Base-by-base conservation (phyloP, 2,888 invertebrate species). In the Hypomecis punctinalis region DNA sequence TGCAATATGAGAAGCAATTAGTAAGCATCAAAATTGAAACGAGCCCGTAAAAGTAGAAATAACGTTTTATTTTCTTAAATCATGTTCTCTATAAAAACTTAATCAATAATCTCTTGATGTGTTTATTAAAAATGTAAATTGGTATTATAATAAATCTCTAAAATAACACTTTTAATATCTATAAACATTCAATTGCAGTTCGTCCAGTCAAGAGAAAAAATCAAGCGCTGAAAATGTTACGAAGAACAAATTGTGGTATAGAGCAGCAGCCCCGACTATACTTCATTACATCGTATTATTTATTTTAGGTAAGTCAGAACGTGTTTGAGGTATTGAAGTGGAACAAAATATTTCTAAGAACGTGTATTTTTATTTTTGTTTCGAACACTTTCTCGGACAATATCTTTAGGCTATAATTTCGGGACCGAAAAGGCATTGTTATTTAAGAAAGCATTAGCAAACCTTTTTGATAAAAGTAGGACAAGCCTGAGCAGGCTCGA, bases 231-330 rank as follows among this genome's bases (percentile, higher is more conserved):
- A 76, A 6, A 67, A 67, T 56, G 57, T 66, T 55, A 61, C 61
- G 13, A 69, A 71, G 39, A 67, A 73, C 68, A 69, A 67, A 51
- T 54, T 66, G 1, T 79, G 78, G 69, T 71, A 60, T 37, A 63
- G 49, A 42, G 70, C 71, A 36, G 63, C 63, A 45, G 66, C 67
- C 8, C 74, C 72, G 37, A 60, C 68, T 54, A 65, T 79, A 37
- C 39, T 75, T 49, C 81, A 83, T 66, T 81, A 79, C 57, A 53
- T 73, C 6, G 53, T 77, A 45, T 73, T 84, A 68, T 36, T 73
- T 40, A 51, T 80, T 71, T 66, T 83, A 61, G 83, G 85, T 85
- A 70, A 84, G 83, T 81, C 37, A 11, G 5, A 49, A 49, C 36
- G 13, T 13, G 11, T 39, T 9, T 13, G 5, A 11, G 13, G 5